Base-by-base conservation (phyloP, 2,113 vertebrate genomes). In the Oxyruncus cristatus region DNA sequence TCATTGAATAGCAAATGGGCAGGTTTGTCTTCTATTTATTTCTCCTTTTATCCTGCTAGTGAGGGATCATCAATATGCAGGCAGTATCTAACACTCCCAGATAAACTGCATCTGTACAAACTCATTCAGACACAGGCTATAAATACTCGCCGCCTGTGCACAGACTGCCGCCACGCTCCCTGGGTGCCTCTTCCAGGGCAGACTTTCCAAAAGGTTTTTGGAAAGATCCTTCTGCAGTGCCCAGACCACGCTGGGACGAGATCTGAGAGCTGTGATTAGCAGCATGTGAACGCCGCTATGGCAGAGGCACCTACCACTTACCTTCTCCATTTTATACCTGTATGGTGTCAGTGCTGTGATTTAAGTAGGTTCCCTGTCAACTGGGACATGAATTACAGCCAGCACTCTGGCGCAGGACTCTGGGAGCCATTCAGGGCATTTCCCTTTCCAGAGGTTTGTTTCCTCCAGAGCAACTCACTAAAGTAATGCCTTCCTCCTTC, bases 401-500 rank as follows among this genome's bases (percentile, higher is more conserved):
- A 58, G 58, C 53, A 18, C n/a, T 87, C 62, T 14, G 35, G 90
- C 3, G 0, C 3, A 1, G 58, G 70, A 85, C 93, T 75, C 90
- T 86, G 91, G 28, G 90, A 97, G 86, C 89, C 78, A 27, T 88
- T 89, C 75, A 85, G 94, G 67, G 75, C 76, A 95, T 92, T 96
- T 95, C 93, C 93, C 85, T 93, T 96, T 94, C 89, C 88, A 95
- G 76, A 76, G 77, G 65, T 94, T 89, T 82, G 92, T 92, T 97
- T 96, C 96, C 84, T 94, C 56, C n/a, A 33, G 55, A 87, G 71
- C 58, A 56, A 80, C 68, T 85, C 6, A 4, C 88, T 85, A 67
- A 95, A 95, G 71, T 83, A 87, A 96, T 92, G 80, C 88, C 82
- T 97, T 95, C 95, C 83, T 95, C 80, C 88, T 94, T 96, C 61